phyloP scores from a whole-genome alignment of 2,888 invertebrate genomes.

The Ashinkailepas kermadecensis region DNA sequence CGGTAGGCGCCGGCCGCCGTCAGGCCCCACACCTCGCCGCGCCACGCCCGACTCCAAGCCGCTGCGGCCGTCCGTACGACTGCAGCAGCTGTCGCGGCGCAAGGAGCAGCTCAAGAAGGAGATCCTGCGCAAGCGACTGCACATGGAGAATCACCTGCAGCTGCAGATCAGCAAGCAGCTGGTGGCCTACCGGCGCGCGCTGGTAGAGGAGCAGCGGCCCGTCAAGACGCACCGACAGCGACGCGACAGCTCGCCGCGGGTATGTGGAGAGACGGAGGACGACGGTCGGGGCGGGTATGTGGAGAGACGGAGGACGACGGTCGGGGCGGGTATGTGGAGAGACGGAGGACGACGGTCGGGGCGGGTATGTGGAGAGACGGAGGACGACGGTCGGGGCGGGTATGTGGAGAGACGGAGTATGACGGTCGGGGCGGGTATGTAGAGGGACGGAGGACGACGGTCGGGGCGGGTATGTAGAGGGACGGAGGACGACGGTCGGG shows the following conservation, averaged over 20 bases:
- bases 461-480: too few relatives aligned
- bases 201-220: not conserved
- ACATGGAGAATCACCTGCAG: slow-evolving; percentile 80
- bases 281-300: too few relatives aligned
- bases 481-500: too few relatives aligned
- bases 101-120: slow-evolving; percentile 89
- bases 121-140: slow-evolving; percentile 79
- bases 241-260: not conserved
- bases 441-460: too few relatives aligned
- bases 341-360: too few relatives aligned
- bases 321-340: too few relatives aligned
- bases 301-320: too few relatives aligned
- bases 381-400: too few relatives aligned
- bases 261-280: not conserved
- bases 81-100: slow-evolving; percentile 64
- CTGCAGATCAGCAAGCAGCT: slow-evolving; percentile 64
- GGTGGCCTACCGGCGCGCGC: not conserved
- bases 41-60: not conserved
- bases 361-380: too few relatives aligned
- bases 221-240: not conserved
- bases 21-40: not conserved
- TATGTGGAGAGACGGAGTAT: too few relatives aligned
- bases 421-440: too few relatives aligned
- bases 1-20: not conserved
- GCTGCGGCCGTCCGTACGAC: slow-evolving; percentile 40